Evolutionary conservation across 2,888 invertebrate species (phyloP), one percentile per base, ranked within the genome.

Genomic region (Eilema sororculum): DNA sequence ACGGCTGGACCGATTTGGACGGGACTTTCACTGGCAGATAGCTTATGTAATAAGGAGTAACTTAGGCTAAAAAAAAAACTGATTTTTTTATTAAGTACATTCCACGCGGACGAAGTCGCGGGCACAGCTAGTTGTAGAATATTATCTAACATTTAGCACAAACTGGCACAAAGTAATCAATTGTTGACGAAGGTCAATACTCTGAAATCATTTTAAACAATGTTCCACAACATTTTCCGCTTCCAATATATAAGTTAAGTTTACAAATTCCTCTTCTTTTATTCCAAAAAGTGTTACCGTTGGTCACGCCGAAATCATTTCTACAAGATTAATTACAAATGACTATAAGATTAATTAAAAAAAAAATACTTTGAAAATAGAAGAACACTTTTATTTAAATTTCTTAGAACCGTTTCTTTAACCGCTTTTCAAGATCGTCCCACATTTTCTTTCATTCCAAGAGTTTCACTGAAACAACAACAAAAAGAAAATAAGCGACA

Each of bases 401-500:
- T 28, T 24, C 28, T 3, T 56, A 30, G n/a, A 37, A 70, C 64
- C 67, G 71, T 67, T 69, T 64, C 37, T 64, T 59, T 20, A n/a
- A 13, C 46, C 61, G 37, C 59, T 71, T 58, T 37, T 28, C 52
- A 63, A 37, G 64, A 70, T 70, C 28, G 30, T 71, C 25, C 5
- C 67, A 65, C 52, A 20, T 67, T 78, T 67, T 65, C 68, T 56
- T 66, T 73, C 70, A 73, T 75, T 65, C 25, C 20, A 33, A 64
- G 52, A 52, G 20, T 37, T 65, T 77, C 56, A 61, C 68, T 73
- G 73, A 76, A 68, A 82, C 66, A 77, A 78, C 71, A 80, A 75
- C 74, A 69, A 75, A 73, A 71, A 52, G 60, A 74, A 78, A 83
- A 76, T 75, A 74, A 76, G 57, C 73, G 78, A 78, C 79, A 79